Base-by-base conservation (phyloP, 2,888 invertebrate species). In the Hypomecis punctinalis region DNA sequence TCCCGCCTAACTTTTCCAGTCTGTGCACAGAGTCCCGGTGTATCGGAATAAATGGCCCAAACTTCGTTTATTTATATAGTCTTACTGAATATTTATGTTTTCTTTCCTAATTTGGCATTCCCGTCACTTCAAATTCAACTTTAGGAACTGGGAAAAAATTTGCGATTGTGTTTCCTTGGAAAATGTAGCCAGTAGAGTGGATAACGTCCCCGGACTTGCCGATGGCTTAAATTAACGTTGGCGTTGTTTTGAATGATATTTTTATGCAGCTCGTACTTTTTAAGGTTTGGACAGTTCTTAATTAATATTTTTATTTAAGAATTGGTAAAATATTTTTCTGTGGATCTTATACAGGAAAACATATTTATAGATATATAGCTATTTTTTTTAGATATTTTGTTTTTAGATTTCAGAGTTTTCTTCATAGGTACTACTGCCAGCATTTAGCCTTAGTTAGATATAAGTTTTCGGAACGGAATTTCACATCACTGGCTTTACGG, bases 41-140 rank as follows among this genome's bases (percentile, higher is more conserved):
- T 92, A 92, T 93, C 90, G 89, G 88, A 90, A 91, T 91, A 91
- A 93, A 93, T 91, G 91, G 88, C 83, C 87, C 84, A 86, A 90
- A 91, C 90, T 90, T 89, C 84, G 86, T 90, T 91, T 92, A 91
- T 91, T 92, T 91, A 91, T 91, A 89, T 86, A 88, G 86, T 85
- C 86, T 84, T 82, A 75, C 84, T 92, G 91, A 91, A 92, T 91
- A 93, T 91, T 91, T 91, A 91, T 68, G 88, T 85, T 81, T 85
- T 84, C 79, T 72, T 81, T 83, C 83, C 83, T 85, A 86, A 88
- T 89, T 91, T 88, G 81, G 80, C 83, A 86, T 88, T 89, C 83
- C 77, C 81, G 84, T 83, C 85, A 86, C 83, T 88, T 84, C 77
- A 83, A 84, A 85, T 80, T 81, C 77, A 79, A 80, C 75, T 81